A percentile compares a stretch with the other conserved stretches of the same genome.
These are phyloP conservation scores for Tortricodes alternella DNA, from an alignment of 2,888 invertebrate genomes.

Conservation along the genomic window DNA sequence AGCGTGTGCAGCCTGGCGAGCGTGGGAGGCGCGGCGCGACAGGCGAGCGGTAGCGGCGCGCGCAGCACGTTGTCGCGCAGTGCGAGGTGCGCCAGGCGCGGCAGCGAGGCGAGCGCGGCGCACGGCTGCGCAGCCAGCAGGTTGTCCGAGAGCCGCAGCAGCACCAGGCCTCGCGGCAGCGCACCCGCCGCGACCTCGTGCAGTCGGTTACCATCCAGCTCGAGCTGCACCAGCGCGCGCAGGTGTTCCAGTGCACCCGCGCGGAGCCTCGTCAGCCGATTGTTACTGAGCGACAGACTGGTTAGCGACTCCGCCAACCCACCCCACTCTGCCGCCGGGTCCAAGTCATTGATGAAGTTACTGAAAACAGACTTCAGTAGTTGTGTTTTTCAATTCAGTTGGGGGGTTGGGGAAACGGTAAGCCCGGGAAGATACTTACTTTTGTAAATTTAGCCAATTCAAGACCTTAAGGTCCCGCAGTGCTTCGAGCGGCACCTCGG, in stretches of 20 bases:
- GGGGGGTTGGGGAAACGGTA: not conserved
- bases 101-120: slow-evolving; percentile 75
- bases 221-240: slow-evolving; percentile 81
- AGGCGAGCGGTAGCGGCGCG: slow-evolving; percentile 40
- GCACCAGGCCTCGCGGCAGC: slow-evolving; percentile 83
- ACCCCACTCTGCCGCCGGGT: slow-evolving; percentile 84
- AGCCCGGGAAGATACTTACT: slow-evolving; percentile 74
- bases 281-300: slow-evolving; percentile 89
- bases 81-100: slow-evolving; percentile 85
- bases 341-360: slow-evolving; percentile 83
- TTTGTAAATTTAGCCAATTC: slow-evolving; percentile 90
- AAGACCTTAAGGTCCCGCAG: slow-evolving; percentile 85
- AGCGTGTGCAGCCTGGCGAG: slow-evolving; percentile 86
- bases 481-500: slow-evolving; percentile 86
- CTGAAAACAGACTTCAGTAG: slow-evolving; percentile 83
- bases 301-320: slow-evolving; percentile 86
- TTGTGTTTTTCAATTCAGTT: too few relatives aligned
- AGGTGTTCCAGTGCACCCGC: slow-evolving; percentile 83
- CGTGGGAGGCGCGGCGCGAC: slow-evolving; percentile 47
- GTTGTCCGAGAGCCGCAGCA: slow-evolving; percentile 86
- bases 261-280: slow-evolving; percentile 83
- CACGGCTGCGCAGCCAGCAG: slow-evolving; percentile 84
- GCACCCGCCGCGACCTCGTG: slow-evolving; percentile 79
- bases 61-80: slow-evolving; percentile 72
- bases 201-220: slow-evolving; percentile 87